Base-by-base conservation (phyloP, 1,140 invertebrate genomes). In the Agraylea sexmaculata region DNA sequence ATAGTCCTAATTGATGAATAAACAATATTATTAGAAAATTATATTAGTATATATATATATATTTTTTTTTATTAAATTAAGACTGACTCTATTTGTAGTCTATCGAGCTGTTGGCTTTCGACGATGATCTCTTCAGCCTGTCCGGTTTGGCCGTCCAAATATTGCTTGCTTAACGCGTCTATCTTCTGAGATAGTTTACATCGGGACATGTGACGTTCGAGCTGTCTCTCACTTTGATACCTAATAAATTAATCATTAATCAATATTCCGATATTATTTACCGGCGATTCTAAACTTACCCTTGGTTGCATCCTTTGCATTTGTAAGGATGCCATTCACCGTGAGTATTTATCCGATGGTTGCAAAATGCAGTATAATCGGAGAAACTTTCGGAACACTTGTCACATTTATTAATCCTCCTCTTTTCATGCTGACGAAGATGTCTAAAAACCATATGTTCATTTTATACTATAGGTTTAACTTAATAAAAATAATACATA, bases 281-380 rank as follows among this genome's bases (percentile, higher is more conserved):
- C 11, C n/a, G 4, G 13, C 3, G 36, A 21, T 6, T 18, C 7
- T n/a, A 19, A 17, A 31, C 35, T 5, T 18, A 50, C 47, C 47
- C 49, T 35, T 50, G 49, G 30, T 50, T 50, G 37, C 49, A 50
- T 7, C 41, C 49, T n/a, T 37, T 44, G 32, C 49, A 50, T 29
- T 46, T 45, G 39, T 45, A 29, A 5, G 49, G 49, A 15, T 50
- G 49, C 49, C 49, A 50, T 31, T 46, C 42, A n/a, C 49, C 49
- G 36, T 50, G 49, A 8, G 42, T 45, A 10, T 22, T 32, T 31
- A 47, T 44, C n/a, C 45, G 45, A 30, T 50, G 49, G 36, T 50
- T 50, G 30, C 49, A 50, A 39, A 47, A 50, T 27, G 46, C 46
- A 0, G 45, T 38, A 19, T 50, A 50, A 36, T 50, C 45, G 13